Base-by-base conservation (phyloP, 2,888 invertebrate species). In the Boloria selene region DNA sequence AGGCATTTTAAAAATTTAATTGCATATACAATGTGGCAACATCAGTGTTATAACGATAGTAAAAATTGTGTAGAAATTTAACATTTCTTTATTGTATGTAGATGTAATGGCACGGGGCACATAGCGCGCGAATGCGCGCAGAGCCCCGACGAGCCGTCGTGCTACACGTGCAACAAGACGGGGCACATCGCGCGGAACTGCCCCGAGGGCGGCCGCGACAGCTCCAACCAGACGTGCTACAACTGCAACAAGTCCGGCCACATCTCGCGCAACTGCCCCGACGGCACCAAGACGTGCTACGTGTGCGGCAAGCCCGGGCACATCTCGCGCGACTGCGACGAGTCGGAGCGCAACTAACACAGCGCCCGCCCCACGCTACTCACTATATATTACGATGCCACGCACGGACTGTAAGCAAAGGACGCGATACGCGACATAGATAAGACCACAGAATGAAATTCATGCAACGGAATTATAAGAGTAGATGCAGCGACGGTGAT, bases 171-270 rank as follows among this genome's bases (percentile, higher is more conserved):
- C 94, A 97, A 96, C 93, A 97, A 97, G 94, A 95, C 96, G 74
- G 98, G 98, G 77, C 98, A 98, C 93, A 96, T 98, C 86, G 97
- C 96, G 70, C 95, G 96, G 82, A 95, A 95, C 91, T 96, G 96
- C 92, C 96, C 96, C 65, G 96, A 96, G 87, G 94, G 94, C 77
- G 94, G 93, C 73, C 93, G 93, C 81, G 94, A 93, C 82, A 94
- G 95, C 90, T 94, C 94, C 80, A 94, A 94, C 86, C 94, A 94
- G 82, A 96, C 96, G 61, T 98, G 98, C 94, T 98, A 98, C 94
- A 98, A 97, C 92, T 98, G 98, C 94, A 97, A 97, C 93, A 97
- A 97, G 93, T 95, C 96, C 74, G 98, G 98, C 74, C 98, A 98
- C 93, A 96, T 98, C 88, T 97, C 96, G 64, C 95, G 96, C 87